These are phyloP conservation scores for Incurvaria masculella DNA, from an alignment of 2,888 invertebrate genomes.

Conservation along the genomic window DNA sequence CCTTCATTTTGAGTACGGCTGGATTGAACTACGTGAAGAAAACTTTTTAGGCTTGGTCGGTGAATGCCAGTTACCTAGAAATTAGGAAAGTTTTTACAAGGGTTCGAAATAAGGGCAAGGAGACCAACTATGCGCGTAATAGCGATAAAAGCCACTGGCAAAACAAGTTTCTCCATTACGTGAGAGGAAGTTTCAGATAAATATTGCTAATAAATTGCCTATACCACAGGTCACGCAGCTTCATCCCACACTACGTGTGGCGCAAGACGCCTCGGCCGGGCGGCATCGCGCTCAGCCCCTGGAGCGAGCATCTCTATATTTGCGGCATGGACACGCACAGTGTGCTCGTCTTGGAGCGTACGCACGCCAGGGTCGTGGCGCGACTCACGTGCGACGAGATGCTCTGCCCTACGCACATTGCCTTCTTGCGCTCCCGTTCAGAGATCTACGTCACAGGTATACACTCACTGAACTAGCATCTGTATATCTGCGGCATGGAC, in stretches of 20 bases:
- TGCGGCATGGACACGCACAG: slow-evolving; percentile 67
- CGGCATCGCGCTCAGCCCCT: slow-evolving; percentile 64
- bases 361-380: slow-evolving; percentile 50
- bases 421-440: slow-evolving; percentile 52
- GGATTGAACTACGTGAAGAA: too few relatives aligned
- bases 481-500: slow-evolving; percentile 65
- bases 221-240: slow-evolving; percentile 42
- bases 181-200: background rate
- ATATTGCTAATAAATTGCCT: too few relatives aligned
- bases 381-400: slow-evolving; percentile 53
- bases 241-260: slow-evolving; percentile 54
- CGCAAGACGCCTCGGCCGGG: slow-evolving; percentile 61
- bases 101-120: too few relatives aligned
- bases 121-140: background rate
- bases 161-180: background rate
- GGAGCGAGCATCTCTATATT: slow-evolving; percentile 58
- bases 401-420: slow-evolving; percentile 60
- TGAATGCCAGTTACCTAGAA: too few relatives aligned
- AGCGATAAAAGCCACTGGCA: background rate
- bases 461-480: slow-evolving; percentile 40
- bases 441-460: slow-evolving; percentile 61
- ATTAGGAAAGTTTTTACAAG: too few relatives aligned
- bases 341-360: slow-evolving; percentile 45
- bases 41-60: too few relatives aligned
- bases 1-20: too few relatives aligned